Evolutionary conservation across 2,888 invertebrate species (phyloP), one percentile per base, ranked within the genome.

Genomic region (Lepidonotus clava): DNA sequence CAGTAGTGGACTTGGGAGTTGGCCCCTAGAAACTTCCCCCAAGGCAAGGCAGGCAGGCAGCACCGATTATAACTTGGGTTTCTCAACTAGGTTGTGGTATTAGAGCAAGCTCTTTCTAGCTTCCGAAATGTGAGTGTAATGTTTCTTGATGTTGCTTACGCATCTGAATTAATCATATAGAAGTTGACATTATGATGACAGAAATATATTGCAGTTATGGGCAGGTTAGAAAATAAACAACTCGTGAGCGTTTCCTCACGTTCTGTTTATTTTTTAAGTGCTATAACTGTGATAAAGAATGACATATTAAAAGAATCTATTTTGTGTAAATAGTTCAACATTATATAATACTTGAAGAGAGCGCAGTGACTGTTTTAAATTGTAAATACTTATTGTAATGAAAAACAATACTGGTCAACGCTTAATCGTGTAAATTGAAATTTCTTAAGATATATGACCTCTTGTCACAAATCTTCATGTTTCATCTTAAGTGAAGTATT

Each of bases 261-360:
- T 21, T 34, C 71, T 38, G 71, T 71, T 71, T 38, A 71, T 71
- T 71, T 71, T 71, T 38, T 38, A 36, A 71, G 18, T 14, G 24
- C 71, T 18, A 34, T 11, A 38, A 34, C 71, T 71, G 71, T 71
- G 71, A 71, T 71, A 71, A 36, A 71, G 0, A n/a, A 71, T 36
- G n/a, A 21, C 18, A 71, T 4, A 1, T 32, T 66, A 28, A 28
- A 28, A 28, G 66, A 28, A 18, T 28, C 21, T 66, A 32, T 66
- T 32, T 4, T 71, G 21, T 71, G 38, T 61, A 71, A 18, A 71
- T 34, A 71, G n/a, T n/a, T 71, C 34, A 56, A n/a, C n/a, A n/a
- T n/a, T 71, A 71, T 36, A 34, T 11, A 61, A 21, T 11, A 21
- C 56, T 61, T 61, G 28, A 28, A 11, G 1, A n/a, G 21, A 11